phyloP scores from a whole-genome alignment of 2,113 vertebrate genomes.

The Oreochromis aureus region DNA sequence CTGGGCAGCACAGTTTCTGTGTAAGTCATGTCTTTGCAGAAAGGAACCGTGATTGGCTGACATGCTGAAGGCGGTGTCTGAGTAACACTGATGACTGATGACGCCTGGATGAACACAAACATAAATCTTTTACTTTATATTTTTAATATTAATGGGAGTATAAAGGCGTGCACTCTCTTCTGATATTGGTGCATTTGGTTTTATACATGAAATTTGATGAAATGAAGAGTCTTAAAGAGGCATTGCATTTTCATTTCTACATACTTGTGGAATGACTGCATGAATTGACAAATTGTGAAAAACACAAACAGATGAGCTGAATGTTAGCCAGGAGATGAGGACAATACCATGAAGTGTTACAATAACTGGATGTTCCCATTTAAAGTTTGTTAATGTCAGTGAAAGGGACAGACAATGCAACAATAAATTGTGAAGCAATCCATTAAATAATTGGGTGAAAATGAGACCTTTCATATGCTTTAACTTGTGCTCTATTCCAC shows the following conservation, averaged over 20 bases:
- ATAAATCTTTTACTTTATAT: not conserved
- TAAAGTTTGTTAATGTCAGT: not conserved
- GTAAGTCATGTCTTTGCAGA: slow-evolving; percentile 77
- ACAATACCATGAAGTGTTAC: not conserved
- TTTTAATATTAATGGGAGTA: not conserved
- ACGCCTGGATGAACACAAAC: not conserved
- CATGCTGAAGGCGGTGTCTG: slow-evolving; percentile 57
- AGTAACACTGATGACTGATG: not conserved
- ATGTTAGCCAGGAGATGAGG: not conserved
- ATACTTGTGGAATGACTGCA: not conserved
- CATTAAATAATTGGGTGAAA: not conserved
- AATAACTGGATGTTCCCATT: not conserved
- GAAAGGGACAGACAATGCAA: not conserved
- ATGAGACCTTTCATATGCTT: not conserved
- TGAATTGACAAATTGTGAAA: not conserved
- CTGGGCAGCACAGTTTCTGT: slow-evolving; percentile 66
- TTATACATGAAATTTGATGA: not conserved
- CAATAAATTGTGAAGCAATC: not conserved
- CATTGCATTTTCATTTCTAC: not conserved
- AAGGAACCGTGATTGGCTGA: slow-evolving; percentile 75
- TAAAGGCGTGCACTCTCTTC: not conserved
- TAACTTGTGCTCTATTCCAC: not conserved
- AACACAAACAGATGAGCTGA: not conserved
- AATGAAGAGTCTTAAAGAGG: not conserved
- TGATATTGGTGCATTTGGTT: not conserved